phyloP scores from a whole-genome alignment of 2,113 vertebrate genomes.

The Hydropotes inermis region DNA sequence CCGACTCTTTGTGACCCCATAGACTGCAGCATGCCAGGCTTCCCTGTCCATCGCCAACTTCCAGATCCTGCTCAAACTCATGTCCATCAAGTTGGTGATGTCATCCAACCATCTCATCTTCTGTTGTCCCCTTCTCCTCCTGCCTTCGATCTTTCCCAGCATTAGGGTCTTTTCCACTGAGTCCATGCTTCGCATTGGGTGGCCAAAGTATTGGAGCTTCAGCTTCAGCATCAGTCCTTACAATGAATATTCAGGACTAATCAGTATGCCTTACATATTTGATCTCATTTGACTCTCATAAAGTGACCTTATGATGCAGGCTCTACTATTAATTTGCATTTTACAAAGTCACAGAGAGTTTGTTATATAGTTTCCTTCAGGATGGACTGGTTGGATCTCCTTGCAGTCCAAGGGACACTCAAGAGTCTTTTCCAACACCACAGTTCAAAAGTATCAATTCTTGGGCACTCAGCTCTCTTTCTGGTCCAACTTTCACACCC shows the following conservation, averaged over 20 bases:
- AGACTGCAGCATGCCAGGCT: background rate
- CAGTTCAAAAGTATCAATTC: background rate
- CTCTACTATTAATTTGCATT: background rate
- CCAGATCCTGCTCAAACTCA: background rate
- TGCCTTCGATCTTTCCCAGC: background rate
- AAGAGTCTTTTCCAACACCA: background rate
- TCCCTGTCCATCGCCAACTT: too few species aligned
- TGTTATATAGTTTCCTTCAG: background rate
- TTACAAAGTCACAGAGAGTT: background rate
- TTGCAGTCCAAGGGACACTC: background rate
- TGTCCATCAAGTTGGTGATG: background rate
- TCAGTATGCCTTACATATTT: background rate
- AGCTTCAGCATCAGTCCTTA: background rate
- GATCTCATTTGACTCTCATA: background rate
- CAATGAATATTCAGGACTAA: background rate
- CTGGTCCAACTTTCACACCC: background rate
- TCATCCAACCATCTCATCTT: background rate
- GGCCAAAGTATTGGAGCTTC: background rate
- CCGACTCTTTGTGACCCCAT: background rate
- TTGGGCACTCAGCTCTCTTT: background rate
- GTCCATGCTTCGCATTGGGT: background rate
- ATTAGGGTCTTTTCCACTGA: background rate
- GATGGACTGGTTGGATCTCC: background rate
- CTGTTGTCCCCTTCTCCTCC: background rate
- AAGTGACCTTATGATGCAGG: background rate